Base-by-base conservation (phyloP, 2,797 vertebrate species). In the Sciurus vulgaris region DNA sequence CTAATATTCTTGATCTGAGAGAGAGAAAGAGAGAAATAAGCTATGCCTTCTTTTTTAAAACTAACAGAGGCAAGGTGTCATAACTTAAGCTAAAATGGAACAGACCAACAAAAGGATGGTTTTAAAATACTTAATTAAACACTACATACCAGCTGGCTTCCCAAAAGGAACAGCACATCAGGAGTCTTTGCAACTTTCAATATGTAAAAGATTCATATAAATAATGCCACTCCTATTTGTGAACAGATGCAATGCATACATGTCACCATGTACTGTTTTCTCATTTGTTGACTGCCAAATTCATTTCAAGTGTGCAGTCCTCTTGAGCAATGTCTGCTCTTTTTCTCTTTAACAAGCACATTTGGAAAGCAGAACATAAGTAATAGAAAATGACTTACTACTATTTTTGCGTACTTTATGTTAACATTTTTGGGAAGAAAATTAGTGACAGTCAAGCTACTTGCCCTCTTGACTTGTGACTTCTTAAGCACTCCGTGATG, bases 91-190 rank as follows among this genome's bases (percentile, higher is more conserved):
- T 95, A 92, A 97, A 96, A 88, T 95, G 65, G 67, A 97, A 77
- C 97, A 96, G 96, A 44, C 92, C 86, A 96, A 69, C 69, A 73
- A 95, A 97, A 96, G 54, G 77, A 88, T 93, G 63, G 35, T 82
- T 38, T 93, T 69, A 94, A 97, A 96, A 95, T 79, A 86, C 78
- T 96, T 96, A 94, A 93, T 96, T 97, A 97, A 98, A 92, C 41
- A 83, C 30, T 92, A 44, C 78, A 89, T 77, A 91, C 81, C 91
- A 92, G 79, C 44, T 33, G 33, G 70, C 74, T 96, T 97, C 96
- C 96, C 26, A 51, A 88, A 97, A 95, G 87, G 56, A 90, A 90
- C 5, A 94, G 33, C 38, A 56, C 61, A 94, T 94, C 56, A 93
- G 69, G 73, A 90, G 83, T 91, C 35, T 70, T 59, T 81, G 72